These are phyloP conservation scores for Drosophila limbata DNA, from an alignment of 2,888 invertebrate species.

Conservation along the genomic window DNA sequence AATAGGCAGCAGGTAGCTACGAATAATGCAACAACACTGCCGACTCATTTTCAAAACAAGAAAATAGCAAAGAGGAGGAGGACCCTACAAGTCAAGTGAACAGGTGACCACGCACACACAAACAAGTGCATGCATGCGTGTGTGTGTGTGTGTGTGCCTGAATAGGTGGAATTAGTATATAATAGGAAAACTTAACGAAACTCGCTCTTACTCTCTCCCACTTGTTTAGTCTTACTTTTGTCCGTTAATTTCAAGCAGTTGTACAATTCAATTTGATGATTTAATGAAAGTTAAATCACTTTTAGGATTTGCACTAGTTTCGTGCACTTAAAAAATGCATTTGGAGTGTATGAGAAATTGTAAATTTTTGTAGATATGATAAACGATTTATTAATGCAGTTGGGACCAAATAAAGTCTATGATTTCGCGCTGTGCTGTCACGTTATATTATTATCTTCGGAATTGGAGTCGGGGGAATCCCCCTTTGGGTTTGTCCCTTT, in stretches of 20 bases:
- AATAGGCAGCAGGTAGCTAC: neutral
- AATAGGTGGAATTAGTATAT: constrained; percentile 13
- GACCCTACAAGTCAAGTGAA: constrained; percentile 12
- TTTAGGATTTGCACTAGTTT: neutral
- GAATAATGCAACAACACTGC: neutral
- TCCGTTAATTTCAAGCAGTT: neutral
- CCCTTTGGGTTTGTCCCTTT: neutral
- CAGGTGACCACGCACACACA: constrained; percentile 1
- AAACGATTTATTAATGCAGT: constrained; percentile 29
- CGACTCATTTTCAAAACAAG: neutral
- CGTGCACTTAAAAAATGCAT: constrained; percentile 3
- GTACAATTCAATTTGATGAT: neutral
- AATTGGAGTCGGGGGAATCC: neutral
- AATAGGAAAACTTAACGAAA: constrained; percentile 34
- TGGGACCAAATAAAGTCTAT: constrained; percentile 38
- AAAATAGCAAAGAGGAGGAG: constrained; percentile 11
- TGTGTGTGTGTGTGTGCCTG: neutral
- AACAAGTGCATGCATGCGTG: neutral
- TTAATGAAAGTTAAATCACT: constrained; percentile 12
- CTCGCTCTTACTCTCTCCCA: neutral
- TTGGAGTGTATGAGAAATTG: neutral
- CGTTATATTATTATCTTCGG: constrained; percentile 25
- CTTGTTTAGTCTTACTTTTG: neutral
- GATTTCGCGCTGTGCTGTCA: constrained; percentile 21
- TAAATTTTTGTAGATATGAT: constrained; percentile 3